A percentile compares a stretch with the other conserved stretches of the same genome.
phyloP scores from a whole-genome alignment of 2,888 invertebrate species.

The Lasioglossum lativentre region DNA sequence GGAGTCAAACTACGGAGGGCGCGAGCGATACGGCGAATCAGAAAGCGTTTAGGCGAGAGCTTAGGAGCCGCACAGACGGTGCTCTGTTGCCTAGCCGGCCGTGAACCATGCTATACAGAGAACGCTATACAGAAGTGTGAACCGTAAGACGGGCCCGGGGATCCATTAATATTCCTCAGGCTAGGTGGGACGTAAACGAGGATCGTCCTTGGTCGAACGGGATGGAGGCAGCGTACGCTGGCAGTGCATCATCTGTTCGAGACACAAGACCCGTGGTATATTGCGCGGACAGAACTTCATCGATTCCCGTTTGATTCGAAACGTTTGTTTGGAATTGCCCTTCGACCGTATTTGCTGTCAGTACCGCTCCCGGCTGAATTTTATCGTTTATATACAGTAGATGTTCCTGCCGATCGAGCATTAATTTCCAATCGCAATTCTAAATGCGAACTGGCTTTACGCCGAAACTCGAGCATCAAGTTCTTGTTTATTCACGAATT shows the following conservation, averaged over 20 bases:
- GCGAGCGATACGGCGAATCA: slow-evolving; percentile 22
- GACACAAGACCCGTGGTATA: slow-evolving; percentile 75
- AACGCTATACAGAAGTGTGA: slow-evolving; percentile 36
- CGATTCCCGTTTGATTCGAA: slow-evolving; percentile 49
- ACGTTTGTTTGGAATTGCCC: slow-evolving; percentile 3
- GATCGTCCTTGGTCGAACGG: slow-evolving; percentile 61
- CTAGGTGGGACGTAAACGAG: slow-evolving; percentile 69
- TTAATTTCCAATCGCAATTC: slow-evolving; percentile 1
- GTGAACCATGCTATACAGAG: slow-evolving; percentile 34
- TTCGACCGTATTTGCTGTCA: slow-evolving; percentile 10
- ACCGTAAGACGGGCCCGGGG: slow-evolving; percentile 52
- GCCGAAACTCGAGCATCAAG: not conserved
- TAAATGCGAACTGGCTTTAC: not conserved
- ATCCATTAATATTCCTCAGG: slow-evolving; percentile 79
- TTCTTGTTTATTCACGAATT: not conserved
- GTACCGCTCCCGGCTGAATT: not conserved
- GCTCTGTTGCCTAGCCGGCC: not conserved
- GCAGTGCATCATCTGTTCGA: slow-evolving; percentile 77
- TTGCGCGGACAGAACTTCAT: slow-evolving; percentile 39
- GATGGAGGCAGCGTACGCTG: slow-evolving; percentile 48
- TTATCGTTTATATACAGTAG: not conserved
- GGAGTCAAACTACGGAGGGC: not conserved
- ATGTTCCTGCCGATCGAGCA: not conserved
- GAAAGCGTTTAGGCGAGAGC: slow-evolving; percentile 53
- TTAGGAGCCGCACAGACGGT: slow-evolving; percentile 22